A percentile compares a stretch with the other conserved stretches of the same genome.
Evolutionary conservation across 2,888 invertebrate genomes (phyloP).

Genomic region (Myopa testacea): DNA sequence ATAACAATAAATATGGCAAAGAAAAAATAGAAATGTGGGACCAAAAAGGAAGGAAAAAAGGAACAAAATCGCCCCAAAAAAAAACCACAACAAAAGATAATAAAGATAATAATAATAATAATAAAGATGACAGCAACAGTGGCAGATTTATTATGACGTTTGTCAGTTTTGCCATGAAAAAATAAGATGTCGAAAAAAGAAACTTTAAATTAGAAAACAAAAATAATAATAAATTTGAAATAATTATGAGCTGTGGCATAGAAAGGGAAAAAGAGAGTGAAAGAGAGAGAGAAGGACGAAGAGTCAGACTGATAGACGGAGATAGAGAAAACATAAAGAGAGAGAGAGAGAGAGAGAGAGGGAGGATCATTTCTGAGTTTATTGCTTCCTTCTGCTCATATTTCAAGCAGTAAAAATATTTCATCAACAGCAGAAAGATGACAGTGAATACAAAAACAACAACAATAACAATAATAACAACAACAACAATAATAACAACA

Average conservation of each 20-base stretch:
- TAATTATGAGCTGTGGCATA: background rate
- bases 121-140: conserved; percentile 2
- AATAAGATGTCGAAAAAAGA: conserved; percentile 24
- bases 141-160: conserved; percentile 57
- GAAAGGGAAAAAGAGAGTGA: background rate
- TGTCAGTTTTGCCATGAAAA: conserved; percentile 54
- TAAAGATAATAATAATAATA: background rate
- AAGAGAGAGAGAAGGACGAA: background rate
- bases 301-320: background rate
- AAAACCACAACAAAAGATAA: background rate
- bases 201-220: conserved; percentile 2
- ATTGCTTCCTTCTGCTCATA: conserved; percentile 34
- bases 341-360: background rate
- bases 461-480: conserved; percentile 24
- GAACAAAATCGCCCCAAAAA: conserved; percentile 11
- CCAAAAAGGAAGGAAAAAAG: background rate
- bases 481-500: conserved; percentile 6
- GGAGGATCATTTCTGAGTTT: background rate
- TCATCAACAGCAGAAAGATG: conserved; percentile 38
- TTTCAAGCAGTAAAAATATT: conserved; percentile 35
- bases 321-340: background rate
- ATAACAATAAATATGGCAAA: background rate
- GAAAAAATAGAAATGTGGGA: conserved; percentile 37
- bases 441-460: conserved; percentile 22
- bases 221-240: conserved; percentile 27